Percentiles rank a stretch among this genome's conserved stretches.
Evolutionary conservation across 2,888 invertebrate genomes (phyloP).

Genomic region (Oscheius sp.): DNA sequence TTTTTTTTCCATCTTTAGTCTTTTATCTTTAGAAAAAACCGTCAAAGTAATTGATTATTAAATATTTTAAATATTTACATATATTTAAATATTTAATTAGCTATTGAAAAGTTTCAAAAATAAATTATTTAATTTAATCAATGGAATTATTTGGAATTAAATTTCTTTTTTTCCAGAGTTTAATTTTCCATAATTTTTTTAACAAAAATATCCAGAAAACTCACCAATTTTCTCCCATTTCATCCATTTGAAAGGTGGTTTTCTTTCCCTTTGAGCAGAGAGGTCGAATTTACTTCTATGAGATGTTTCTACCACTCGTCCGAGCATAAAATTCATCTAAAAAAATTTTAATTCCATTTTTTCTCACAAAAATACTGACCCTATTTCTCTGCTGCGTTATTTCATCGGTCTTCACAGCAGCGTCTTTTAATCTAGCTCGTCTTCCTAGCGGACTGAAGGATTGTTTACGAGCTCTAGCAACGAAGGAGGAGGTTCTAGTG

Average conservation of each 20-base stretch:
- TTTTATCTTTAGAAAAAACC: neutral
- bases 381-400: neutral
- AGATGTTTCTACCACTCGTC: constrained; percentile 38
- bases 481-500: neutral
- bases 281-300: constrained; percentile 29
- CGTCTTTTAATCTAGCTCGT: constrained; percentile 3
- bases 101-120: too few relatives aligned
- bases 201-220: constrained; percentile 70
- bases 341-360: neutral
- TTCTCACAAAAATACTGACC: neutral
- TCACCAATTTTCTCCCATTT: constrained; percentile 82
- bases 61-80: too few relatives aligned
- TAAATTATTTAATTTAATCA: too few relatives aligned
- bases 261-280: constrained; percentile 27
- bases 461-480: neutral
- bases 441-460: neutral
- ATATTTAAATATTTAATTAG: too few relatives aligned
- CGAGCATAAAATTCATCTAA: constrained; percentile 34
- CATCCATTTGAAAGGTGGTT: constrained; percentile 85
- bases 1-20: too few relatives aligned
- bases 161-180: too few relatives aligned
- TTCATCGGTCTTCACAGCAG: constrained; percentile 17
- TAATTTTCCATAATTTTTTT: neutral
- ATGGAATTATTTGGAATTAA: too few relatives aligned
- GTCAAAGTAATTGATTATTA: too few relatives aligned